phyloP scores from a whole-genome alignment of 2,888 invertebrate genomes.

The Formica aserva region DNA sequence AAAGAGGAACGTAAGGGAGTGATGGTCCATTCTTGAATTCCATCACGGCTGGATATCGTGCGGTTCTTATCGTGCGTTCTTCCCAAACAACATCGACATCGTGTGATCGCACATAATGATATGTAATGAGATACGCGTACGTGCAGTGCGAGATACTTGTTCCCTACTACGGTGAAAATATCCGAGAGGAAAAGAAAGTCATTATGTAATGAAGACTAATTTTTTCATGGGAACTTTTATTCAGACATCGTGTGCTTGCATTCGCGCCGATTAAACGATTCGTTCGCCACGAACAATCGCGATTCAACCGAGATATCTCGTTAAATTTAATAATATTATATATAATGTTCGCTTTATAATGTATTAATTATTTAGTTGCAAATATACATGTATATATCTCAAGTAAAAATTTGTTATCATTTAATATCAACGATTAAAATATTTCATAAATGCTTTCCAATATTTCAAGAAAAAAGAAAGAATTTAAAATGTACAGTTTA shows the following conservation, averaged over 20 bases:
- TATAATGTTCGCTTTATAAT: background rate
- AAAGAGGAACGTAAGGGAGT: constrained; percentile 43
- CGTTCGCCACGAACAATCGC: background rate
- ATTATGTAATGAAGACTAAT: constrained; percentile 49
- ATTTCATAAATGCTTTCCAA: background rate
- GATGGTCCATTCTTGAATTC: constrained; percentile 31
- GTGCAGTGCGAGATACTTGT: background rate
- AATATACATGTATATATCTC: background rate
- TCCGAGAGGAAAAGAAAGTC: constrained; percentile 10
- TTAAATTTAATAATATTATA: background rate
- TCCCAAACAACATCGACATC: constrained; percentile 21
- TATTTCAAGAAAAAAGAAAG: background rate
- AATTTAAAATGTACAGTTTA: background rate
- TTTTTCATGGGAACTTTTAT: constrained; percentile 50
- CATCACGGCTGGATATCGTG: too few species aligned
- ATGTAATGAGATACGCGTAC: constrained; percentile 39
- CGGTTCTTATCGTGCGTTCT: constrained; percentile 28
- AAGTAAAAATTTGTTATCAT: background rate
- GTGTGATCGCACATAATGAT: constrained; percentile 6
- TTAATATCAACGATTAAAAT: background rate
- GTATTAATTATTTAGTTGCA: background rate
- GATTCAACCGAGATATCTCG: background rate
- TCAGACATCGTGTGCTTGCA: constrained; percentile 55
- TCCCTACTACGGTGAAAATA: background rate
- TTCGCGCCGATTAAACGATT: constrained; percentile 25